Evolutionary conservation across 1,140 invertebrate genomes (phyloP).

Genomic region (Gonatopus flavifemur): DNA sequence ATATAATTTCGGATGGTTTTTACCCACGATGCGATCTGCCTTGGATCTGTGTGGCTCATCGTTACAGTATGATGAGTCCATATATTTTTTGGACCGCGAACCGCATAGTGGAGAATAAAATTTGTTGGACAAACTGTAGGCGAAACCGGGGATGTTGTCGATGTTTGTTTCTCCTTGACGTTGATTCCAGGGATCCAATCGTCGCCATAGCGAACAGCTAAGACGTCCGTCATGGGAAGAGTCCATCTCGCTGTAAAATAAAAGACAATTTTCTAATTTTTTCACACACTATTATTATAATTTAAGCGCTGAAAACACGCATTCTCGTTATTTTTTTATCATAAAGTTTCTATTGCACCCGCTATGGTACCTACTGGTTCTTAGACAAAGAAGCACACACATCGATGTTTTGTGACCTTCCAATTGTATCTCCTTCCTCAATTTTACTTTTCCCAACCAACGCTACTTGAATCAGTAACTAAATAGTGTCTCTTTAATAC

Average conservation of each 20-base stretch:
- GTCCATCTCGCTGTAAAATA: constrained; percentile 56
- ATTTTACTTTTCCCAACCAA: no score
- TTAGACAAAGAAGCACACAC: constrained; percentile 10
- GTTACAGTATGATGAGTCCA: constrained; percentile 64
- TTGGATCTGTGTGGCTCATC: constrained; percentile 64
- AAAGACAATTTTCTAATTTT: constrained; percentile 1
- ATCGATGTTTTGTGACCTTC: no score
- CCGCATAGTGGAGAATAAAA: constrained; percentile 67
- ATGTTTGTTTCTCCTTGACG: constrained; percentile 23
- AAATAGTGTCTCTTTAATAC: no score
- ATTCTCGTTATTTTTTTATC: constrained; percentile 2
- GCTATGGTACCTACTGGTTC: no score
- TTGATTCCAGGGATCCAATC: constrained; percentile 37
- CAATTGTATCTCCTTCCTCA: no score
- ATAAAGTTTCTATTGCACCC: no score
- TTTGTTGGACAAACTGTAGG: constrained; percentile 53
- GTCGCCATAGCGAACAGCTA: constrained; percentile 58
- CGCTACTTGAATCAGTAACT: no score
- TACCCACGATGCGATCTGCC: constrained; percentile 67
- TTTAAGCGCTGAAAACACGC: constrained; percentile 10
- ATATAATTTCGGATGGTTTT: constrained; percentile 62
- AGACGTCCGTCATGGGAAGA: constrained; percentile 58
- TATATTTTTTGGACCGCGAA: constrained; percentile 61
- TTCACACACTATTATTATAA: constrained; percentile 9
- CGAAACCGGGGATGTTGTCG: constrained; percentile 26